These are phyloP conservation scores for Nixonia krombeini DNA, from an alignment of 1,140 invertebrate genomes.

Conservation along the genomic window DNA sequence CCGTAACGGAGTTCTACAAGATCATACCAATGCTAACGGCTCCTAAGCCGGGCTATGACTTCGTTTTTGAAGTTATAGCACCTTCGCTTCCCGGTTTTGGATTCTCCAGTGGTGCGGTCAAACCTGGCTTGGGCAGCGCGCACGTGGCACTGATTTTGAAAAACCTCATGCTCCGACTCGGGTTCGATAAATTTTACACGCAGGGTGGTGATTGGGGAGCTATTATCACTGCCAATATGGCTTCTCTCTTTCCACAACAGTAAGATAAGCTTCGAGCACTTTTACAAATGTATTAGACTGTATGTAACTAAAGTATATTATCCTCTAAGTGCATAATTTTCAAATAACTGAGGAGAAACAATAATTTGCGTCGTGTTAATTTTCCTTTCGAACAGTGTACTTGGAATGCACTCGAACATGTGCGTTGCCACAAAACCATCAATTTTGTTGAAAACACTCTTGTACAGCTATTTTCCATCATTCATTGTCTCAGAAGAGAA, in stretches of 20 bases:
- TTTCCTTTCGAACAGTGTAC: constrained; percentile 75
- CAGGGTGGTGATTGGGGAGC: constrained; percentile 91
- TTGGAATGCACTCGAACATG: constrained; percentile 80
- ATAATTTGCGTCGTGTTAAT: constrained; percentile 4
- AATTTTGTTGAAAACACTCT: constrained; percentile 68
- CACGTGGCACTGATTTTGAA: constrained; percentile 82
- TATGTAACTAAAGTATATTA: too few species aligned
- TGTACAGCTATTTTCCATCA: constrained; percentile 73
- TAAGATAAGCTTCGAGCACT: too few species aligned
- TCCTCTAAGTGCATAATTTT: too few species aligned
- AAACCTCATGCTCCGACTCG: constrained; percentile 85
- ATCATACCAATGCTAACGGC: constrained; percentile 78
- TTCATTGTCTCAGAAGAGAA: constrained; percentile 73
- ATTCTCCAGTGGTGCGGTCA: constrained; percentile 80
- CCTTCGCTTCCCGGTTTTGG: constrained; percentile 90
- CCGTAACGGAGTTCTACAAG: constrained; percentile 85
- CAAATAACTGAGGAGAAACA: too few species aligned
- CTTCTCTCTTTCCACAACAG: constrained; percentile 78
- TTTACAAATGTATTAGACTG: too few species aligned
- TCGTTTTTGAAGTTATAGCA: constrained; percentile 84
- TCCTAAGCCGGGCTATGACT: constrained; percentile 72
- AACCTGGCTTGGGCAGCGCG: constrained; percentile 75
- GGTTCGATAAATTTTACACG: constrained; percentile 80
- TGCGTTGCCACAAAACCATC: constrained; percentile 63
- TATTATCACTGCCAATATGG: constrained; percentile 75